Base-by-base conservation (phyloP, 2,113 vertebrate species). In the Otolemur garnettii region DNA sequence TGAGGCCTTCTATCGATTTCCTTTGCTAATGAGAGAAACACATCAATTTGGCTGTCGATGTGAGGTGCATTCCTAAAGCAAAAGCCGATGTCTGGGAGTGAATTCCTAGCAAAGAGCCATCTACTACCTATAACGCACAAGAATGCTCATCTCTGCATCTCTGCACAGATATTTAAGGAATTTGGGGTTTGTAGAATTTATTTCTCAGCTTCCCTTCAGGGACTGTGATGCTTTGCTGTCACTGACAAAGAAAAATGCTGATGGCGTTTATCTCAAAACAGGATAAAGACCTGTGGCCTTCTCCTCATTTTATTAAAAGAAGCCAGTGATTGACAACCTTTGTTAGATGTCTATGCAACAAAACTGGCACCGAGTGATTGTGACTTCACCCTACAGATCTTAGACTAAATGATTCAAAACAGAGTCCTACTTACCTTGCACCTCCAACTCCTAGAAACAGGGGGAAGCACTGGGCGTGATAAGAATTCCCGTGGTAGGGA, bases 11-110 rank as follows among this genome's bases (percentile, higher is more conserved):
- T 90, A 75, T 75, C 35, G 74, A 79, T 89, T 96, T 21, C 7
- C 3, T 79, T 96, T 92, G 85, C 91, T 66, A 96, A 91, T 88
- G 85, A 97, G 38, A 93, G 53, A 94, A 88, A 94, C 82, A 64
- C 64, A 86, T 33, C 66, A 59, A 4, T 64, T 64, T 79, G 87
- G 28, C 75, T 79, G 92, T 68, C 0, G 1, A 33, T 7, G 38
- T 50, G 81, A 92, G 50, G 4, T 33, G 22, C 21, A 35, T 96
- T 59, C 45, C 60, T 87, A 45, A 87, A 38, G 21, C 60, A 88
- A 85, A 90, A 80, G 42, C 66, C 50, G 35, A 18, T 53, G 38
- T 33, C 71, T 33, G 5, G 0, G 7, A 80, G 53, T 72, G 60
- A 38, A n/a, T 78, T 42, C 33, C 53, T 55, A 17, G 50, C 42